Conservation (phyloP, 2,797 vertebrate species). For the Hyperoplus lanceolatus region DNA sequence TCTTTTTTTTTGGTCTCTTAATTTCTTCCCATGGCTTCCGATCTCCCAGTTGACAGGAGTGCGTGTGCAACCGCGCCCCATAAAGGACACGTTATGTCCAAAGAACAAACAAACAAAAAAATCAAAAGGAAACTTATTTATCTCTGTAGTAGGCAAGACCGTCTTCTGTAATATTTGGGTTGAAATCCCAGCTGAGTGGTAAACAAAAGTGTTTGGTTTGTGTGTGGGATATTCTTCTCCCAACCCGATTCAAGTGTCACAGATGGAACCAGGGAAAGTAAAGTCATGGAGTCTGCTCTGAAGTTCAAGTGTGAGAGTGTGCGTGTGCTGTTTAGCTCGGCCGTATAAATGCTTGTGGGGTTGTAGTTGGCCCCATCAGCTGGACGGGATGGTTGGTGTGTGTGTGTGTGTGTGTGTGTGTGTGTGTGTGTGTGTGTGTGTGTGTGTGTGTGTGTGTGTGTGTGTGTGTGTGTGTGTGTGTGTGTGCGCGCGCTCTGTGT, state of each 20-base stretch:
- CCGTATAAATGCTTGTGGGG: slow-evolving; percentile 17
- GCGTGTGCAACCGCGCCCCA: slow-evolving; percentile 65
- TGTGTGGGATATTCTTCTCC: slow-evolving; percentile 32
- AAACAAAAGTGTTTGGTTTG: slow-evolving; percentile 70
- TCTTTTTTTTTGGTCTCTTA: slow-evolving; percentile 15
- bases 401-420: no score
- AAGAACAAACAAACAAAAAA: slow-evolving; percentile 31
- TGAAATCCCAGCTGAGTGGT: slow-evolving; percentile 66
- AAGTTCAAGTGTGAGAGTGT: slow-evolving; percentile 25
- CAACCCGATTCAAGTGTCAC: slow-evolving; percentile 47
- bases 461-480: no score
- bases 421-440: no score
- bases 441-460: no score
- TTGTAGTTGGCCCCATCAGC: slow-evolving; percentile 14
- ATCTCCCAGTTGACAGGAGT: slow-evolving; percentile 58
- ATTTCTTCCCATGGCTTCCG: slow-evolving; percentile 65
- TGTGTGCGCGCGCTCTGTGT: slow-evolving; percentile 24
- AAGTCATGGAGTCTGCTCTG: slow-evolving; percentile 38
- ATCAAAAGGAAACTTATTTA: slow-evolving; percentile 37
- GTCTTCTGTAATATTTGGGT: slow-evolving; percentile 59
- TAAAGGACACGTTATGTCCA: slow-evolving; percentile 57
- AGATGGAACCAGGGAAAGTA: slow-evolving; percentile 43
- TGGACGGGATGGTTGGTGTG: slow-evolving; percentile 47
- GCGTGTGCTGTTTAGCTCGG: slow-evolving; percentile 60
- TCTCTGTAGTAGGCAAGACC: slow-evolving; percentile 48